These are phyloP conservation scores for Ips typographus DNA, from an alignment of 1,140 invertebrate genomes.

Conservation along the genomic window DNA sequence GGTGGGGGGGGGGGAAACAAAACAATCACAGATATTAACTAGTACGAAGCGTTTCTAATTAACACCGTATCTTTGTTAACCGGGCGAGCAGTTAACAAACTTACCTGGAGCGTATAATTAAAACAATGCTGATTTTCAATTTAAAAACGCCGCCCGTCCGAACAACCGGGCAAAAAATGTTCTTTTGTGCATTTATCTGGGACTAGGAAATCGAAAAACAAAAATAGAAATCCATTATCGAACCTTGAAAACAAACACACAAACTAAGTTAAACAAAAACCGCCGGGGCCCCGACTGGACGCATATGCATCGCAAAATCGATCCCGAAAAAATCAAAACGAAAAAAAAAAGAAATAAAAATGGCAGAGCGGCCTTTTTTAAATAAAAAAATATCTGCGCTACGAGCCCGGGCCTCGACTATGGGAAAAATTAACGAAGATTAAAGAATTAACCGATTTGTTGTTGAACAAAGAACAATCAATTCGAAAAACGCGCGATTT, in stretches of 20 bases:
- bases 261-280: constrained; percentile 31
- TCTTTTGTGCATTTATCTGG: constrained; percentile 24
- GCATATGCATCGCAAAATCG: constrained; percentile 10
- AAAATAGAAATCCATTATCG: constrained; percentile 34
- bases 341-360: constrained; percentile 12
- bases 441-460: constrained; percentile 40
- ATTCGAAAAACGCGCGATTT: constrained; percentile 29
- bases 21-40: too few relatives aligned
- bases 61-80: too few relatives aligned
- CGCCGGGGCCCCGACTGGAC: background rate
- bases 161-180: background rate
- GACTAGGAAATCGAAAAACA: constrained; percentile 14
- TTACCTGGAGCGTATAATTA: too few relatives aligned
- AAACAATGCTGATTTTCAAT: too few relatives aligned
- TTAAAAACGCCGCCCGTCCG: too few relatives aligned
- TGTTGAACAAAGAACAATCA: constrained; percentile 39
- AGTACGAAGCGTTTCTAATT: too few relatives aligned
- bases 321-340: constrained; percentile 16
- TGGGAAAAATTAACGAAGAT: constrained; percentile 30
- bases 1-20: too few relatives aligned
- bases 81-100: too few relatives aligned
- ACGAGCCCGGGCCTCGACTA: background rate
- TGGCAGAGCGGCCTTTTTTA: constrained; percentile 18
- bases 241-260: constrained; percentile 23
- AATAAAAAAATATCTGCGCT: constrained; percentile 28